A percentile compares a stretch with the other conserved stretches of the same genome.
Evolutionary conservation across 2,888 invertebrate species (phyloP).

Genomic region (Stenoptilia bipunctidactyla): DNA sequence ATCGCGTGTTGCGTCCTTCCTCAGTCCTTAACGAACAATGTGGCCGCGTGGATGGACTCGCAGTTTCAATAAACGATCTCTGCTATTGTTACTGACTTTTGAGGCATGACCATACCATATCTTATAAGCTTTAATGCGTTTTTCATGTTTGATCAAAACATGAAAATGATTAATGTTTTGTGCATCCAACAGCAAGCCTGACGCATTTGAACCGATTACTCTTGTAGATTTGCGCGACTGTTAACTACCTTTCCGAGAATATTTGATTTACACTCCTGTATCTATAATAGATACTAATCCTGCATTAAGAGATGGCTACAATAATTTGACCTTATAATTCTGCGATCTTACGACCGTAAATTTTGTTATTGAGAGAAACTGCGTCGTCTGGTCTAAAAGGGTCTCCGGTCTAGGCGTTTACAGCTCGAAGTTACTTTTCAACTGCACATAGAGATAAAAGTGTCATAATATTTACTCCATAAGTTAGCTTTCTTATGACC

Average conservation of each 20-base stretch:
- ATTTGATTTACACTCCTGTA: constrained; percentile 6
- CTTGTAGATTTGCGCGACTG: no score
- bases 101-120: background rate
- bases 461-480: constrained; percentile 69
- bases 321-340: constrained; percentile 31
- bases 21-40: background rate
- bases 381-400: background rate
- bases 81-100: constrained; percentile 25
- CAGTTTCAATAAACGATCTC: constrained; percentile 29
- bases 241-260: background rate
- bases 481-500: constrained; percentile 63
- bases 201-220: background rate
- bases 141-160: constrained; percentile 45
- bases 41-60: constrained; percentile 16
- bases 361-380: constrained; percentile 18
- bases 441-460: constrained; percentile 57
- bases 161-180: constrained; percentile 38
- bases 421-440: constrained; percentile 55
- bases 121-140: constrained; percentile 42
- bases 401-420: constrained; percentile 12
- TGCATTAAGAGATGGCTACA: constrained; percentile 12
- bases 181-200: constrained; percentile 7
- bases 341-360: constrained; percentile 34
- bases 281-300: background rate
- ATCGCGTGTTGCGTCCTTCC: constrained; percentile 47